Conservation (phyloP, 2,113 vertebrate genomes). For the Odontesthes bonariensis region DNA sequence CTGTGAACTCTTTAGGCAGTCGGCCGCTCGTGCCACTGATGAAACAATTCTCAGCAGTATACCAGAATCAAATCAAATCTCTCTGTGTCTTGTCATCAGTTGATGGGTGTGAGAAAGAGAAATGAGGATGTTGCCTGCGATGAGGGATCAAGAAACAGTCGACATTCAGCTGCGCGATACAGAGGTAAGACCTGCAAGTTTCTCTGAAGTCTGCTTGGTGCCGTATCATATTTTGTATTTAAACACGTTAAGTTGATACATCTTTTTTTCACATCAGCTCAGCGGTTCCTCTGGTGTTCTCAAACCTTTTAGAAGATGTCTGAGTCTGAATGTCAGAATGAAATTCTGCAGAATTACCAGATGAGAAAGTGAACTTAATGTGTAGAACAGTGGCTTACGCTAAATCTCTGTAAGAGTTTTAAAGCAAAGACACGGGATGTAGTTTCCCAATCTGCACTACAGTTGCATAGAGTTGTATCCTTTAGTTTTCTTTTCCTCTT, state of each 20-base stretch:
- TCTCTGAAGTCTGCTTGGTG: background rate
- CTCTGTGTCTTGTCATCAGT: constrained; percentile 54
- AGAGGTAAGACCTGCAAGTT: constrained; percentile 65
- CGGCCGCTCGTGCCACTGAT: background rate
- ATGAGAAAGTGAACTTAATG: background rate
- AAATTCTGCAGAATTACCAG: background rate
- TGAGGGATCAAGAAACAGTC: constrained; percentile 25
- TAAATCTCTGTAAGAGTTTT: background rate
- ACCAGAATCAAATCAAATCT: constrained; percentile 67
- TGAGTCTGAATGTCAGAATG: too few relatives aligned
- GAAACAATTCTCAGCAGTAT: constrained; percentile 32
- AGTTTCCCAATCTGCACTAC: too few relatives aligned
- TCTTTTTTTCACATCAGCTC: background rate
- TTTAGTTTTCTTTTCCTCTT: background rate
- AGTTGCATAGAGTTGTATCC: too few relatives aligned
- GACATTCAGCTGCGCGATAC: constrained; percentile 22
- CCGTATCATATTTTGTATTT: too few relatives aligned
- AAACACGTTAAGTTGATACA: background rate
- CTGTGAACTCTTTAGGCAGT: background rate
- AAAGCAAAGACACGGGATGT: background rate
- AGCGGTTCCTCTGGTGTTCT: background rate
- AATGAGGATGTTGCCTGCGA: constrained; percentile 52
- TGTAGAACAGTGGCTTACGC: background rate
- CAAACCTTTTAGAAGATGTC: background rate
- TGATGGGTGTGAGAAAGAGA: constrained; percentile 64